Conservation (phyloP, 2,888 invertebrate species). For the Cantharis lateralis region DNA sequence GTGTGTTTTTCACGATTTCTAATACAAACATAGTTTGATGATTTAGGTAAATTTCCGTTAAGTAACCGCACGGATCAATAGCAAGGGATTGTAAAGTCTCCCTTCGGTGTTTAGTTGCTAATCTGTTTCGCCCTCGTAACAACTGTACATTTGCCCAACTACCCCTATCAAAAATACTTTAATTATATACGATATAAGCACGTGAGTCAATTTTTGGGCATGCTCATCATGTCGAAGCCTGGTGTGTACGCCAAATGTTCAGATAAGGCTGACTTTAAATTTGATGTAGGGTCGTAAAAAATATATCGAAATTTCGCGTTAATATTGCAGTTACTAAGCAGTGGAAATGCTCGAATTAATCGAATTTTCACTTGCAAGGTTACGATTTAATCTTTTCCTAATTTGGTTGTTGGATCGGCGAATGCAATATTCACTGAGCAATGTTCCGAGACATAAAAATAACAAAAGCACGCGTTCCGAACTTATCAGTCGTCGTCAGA, state of each 20-base stretch:
- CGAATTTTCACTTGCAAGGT: not conserved
- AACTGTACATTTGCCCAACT: conserved; percentile 38
- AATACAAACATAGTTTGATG: conserved; percentile 14
- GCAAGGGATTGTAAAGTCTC: conserved; percentile 38
- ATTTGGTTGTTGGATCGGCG: not conserved
- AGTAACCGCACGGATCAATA: conserved; percentile 35
- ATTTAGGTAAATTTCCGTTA: conserved; percentile 32
- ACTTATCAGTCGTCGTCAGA: not conserved
- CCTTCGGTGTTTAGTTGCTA: conserved; percentile 38
- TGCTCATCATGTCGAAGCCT: conserved; percentile 15
- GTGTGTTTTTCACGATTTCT: conserved; percentile 2
- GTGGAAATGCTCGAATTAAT: not conserved
- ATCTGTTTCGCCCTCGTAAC: conserved; percentile 39
- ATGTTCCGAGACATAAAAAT: not conserved
- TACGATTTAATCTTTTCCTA: not conserved
- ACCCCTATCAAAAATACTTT: conserved; percentile 27
- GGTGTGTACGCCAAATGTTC: conserved; percentile 24
- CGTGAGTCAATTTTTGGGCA: conserved; percentile 28
- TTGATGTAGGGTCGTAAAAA: not conserved
- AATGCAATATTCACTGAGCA: too few species aligned
- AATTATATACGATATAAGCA: conserved; percentile 26
- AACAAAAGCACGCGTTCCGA: not conserved
- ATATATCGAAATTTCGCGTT: not conserved
- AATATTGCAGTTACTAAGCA: not conserved
- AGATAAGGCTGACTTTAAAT: conserved; percentile 12